Conservation (phyloP, 2,797 vertebrate genomes). For the Epinephelus coioides region DNA sequence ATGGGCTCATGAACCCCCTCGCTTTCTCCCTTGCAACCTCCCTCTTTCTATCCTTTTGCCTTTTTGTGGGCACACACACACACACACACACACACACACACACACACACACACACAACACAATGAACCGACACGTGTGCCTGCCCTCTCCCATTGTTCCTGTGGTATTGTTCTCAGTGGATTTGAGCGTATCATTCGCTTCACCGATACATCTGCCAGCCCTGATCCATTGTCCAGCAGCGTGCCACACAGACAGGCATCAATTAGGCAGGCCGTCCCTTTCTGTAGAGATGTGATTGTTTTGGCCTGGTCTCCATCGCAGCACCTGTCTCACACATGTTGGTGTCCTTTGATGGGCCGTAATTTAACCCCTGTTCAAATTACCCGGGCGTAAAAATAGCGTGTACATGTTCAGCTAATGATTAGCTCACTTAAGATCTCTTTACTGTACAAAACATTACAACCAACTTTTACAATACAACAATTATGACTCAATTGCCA, state of each 20-base stretch:
- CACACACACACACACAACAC: conserved; percentile 12
- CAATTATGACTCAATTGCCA: not conserved
- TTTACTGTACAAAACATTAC: conserved; percentile 35
- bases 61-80: not conserved
- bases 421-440: conserved; percentile 46
- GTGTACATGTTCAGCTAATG: conserved; percentile 56
- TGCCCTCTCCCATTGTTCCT: conserved; percentile 64
- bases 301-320: conserved; percentile 73
- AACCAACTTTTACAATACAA: not conserved
- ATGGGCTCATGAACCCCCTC: not conserved
- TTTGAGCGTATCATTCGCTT: conserved; percentile 63
- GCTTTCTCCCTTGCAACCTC: conserved; percentile 5
- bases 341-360: conserved; percentile 74
- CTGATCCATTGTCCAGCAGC: conserved; percentile 78
- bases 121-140: conserved; percentile 23
- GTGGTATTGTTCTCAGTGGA: conserved; percentile 72
- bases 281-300: conserved; percentile 78
- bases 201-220: conserved; percentile 80
- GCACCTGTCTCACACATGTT: conserved; percentile 85
- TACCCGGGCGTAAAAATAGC: conserved; percentile 77
- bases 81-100: not conserved
- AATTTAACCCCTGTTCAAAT: conserved; percentile 79
- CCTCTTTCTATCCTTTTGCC: not conserved
- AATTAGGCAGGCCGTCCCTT: conserved; percentile 78
- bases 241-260: conserved; percentile 79